phyloP scores from a whole-genome alignment of 2,797 vertebrate species.

The Poliocrania exsul region DNA sequence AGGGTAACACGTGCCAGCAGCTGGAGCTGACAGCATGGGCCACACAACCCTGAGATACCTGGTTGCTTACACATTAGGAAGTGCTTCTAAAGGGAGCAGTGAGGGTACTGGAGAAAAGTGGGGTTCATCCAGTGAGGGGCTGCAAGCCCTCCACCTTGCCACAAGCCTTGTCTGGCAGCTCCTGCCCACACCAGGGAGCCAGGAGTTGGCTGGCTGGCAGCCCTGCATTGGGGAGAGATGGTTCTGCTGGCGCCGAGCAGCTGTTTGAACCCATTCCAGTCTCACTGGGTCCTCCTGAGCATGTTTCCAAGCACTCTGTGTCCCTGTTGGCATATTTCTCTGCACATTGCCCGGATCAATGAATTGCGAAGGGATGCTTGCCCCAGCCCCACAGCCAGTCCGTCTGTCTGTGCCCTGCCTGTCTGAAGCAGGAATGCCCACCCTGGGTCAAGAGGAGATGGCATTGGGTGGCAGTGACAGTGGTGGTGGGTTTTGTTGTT shows the following conservation, averaged over 20 bases:
- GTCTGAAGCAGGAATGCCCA: rapidly evolving
- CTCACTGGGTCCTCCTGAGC: not conserved
- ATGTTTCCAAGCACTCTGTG: not conserved
- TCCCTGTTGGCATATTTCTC: slow-evolving; percentile 14
- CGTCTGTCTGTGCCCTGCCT: not conserved
- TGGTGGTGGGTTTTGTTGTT: slow-evolving; percentile 37
- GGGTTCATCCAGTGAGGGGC: not conserved
- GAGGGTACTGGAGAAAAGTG: not conserved
- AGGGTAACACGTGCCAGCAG: rapidly evolving
- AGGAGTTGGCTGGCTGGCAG: not conserved
- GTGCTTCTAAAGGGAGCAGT: rapidly evolving
- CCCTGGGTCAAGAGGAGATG: not conserved
- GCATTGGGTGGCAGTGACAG: rapidly evolving
- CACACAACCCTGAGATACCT: rapidly evolving
- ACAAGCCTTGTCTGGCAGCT: not conserved
- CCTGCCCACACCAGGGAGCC: not conserved
- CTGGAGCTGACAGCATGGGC: not conserved
- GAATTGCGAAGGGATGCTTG: slow-evolving; percentile 1
- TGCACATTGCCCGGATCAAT: slow-evolving; percentile 22
- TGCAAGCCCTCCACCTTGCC: not conserved
- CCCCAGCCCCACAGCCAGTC: not conserved
- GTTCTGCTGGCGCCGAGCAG: slow-evolving; percentile 17
- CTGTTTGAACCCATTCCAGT: slow-evolving; percentile 56
- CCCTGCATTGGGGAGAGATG: not conserved
- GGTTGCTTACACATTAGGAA: not conserved